phyloP scores from a whole-genome alignment of 2,113 vertebrate genomes.

The Brienomyrus longianalis region DNA sequence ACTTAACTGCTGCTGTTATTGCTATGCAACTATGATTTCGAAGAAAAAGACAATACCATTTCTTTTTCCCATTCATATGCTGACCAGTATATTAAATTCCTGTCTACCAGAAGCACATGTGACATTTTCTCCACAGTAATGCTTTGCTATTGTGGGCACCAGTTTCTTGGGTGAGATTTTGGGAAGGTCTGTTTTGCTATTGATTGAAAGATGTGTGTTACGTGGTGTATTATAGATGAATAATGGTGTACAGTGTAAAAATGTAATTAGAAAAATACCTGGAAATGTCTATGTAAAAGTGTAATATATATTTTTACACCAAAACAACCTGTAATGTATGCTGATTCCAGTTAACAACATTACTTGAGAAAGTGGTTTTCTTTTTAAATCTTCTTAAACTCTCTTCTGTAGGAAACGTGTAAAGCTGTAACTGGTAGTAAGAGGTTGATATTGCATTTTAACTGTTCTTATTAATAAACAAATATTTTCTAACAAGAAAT shows the following conservation, averaged over 20 bases:
- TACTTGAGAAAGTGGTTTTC: slow-evolving; percentile 22
- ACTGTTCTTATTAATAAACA: slow-evolving; percentile 24
- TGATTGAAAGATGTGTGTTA: slow-evolving; percentile 60
- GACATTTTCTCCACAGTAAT: slow-evolving; percentile 52
- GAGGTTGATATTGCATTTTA: slow-evolving; percentile 23
- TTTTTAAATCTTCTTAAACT: slow-evolving; percentile 24
- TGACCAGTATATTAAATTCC: not conserved
- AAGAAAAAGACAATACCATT: slow-evolving; percentile 20
- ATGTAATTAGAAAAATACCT: slow-evolving; percentile 42
- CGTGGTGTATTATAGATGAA: slow-evolving; percentile 68
- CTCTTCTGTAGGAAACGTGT: slow-evolving; percentile 19
- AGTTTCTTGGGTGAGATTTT: slow-evolving; percentile 61
- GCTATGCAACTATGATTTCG: slow-evolving; percentile 65
- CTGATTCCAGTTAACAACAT: slow-evolving; percentile 18
- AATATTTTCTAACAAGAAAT: slow-evolving; percentile 25
- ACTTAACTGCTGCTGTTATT: slow-evolving; percentile 47
- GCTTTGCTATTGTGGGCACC: slow-evolving; percentile 43
- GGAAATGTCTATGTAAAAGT: slow-evolving; percentile 27
- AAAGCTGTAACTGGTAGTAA: slow-evolving; percentile 22
- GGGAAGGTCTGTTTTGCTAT: slow-evolving; percentile 48
- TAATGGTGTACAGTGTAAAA: slow-evolving; percentile 71
- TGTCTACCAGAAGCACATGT: slow-evolving; percentile 46
- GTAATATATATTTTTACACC: slow-evolving; percentile 32
- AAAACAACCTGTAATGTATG: slow-evolving; percentile 17
- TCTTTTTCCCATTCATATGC: slow-evolving; percentile 27